Base-by-base conservation (phyloP, 1,140 invertebrate genomes). In the Drosophila murphyi region DNA sequence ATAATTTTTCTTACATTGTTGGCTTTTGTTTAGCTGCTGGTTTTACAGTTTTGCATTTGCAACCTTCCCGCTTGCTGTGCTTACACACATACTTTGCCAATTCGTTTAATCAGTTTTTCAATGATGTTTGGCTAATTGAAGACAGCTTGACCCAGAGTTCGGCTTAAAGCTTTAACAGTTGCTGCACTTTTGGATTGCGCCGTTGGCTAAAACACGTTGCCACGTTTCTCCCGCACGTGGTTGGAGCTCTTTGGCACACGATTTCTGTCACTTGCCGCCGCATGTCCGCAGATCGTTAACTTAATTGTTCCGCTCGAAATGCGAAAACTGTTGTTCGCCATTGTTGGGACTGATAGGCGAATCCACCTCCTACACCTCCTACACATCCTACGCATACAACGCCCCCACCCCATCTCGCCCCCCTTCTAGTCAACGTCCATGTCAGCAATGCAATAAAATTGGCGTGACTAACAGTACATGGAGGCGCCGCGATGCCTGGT, bases 261-360 rank as follows among this genome's bases (percentile, higher is more conserved):
- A 63, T 83, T 82, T 76, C 78, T 76, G 80, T 70, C 80, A 78
- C 77, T 80, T 69, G 45, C 48, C 77, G 39, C 48, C 65, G 63
- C 59, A 57, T 81, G 78, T 86, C 82, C 78, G 82, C 83, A 88
- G 80, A 89, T 88, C 80, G 83, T 88, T 88, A 88, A 88, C 83
- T 88, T 88, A 88, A 88, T 88, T 88, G 83, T 88, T 88, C 76
- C 83, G 83, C 83, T 89, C 80, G 83, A 88, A 88, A 88, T 88
- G 47, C 85, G 72, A 89, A 89, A 88, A 80, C 83, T 80, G 85
- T 75, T 75, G 45, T 87, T 51, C 76, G 76, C 79, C 83, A 82
- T 87, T 87, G 83, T 87, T 88, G 83, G 79, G 76, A 87, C 80
- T 88, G 83, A 82, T 88, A 88, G 79, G 64, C 75, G 70, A 39